Evolutionary conservation across 2,797 vertebrate genomes (phyloP).

Genomic region (Poecilia picta): DNA sequence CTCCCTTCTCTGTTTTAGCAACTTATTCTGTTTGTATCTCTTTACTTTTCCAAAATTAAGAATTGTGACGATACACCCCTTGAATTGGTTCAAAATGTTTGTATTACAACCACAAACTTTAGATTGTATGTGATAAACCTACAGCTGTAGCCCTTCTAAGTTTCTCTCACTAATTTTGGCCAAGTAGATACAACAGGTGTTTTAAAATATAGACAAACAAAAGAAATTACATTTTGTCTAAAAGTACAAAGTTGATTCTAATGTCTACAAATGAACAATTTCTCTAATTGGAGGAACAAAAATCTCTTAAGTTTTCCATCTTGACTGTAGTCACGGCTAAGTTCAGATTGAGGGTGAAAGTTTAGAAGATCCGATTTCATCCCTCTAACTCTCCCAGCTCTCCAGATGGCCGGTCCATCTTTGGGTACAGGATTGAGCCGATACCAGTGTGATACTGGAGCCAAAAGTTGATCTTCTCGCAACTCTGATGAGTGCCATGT

Average conservation of each 20-base stretch:
- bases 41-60: background rate
- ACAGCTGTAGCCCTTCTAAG: background rate
- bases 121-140: background rate
- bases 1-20: background rate
- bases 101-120: background rate
- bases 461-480: slow-evolving; percentile 57
- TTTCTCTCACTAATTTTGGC: background rate
- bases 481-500: slow-evolving; percentile 36
- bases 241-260: background rate
- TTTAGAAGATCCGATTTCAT: slow-evolving; percentile 17
- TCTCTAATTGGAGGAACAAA: background rate
- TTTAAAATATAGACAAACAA: background rate
- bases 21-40: too few species aligned
- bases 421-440: slow-evolving; percentile 27
- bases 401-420: slow-evolving; percentile 63
- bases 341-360: slow-evolving; percentile 22
- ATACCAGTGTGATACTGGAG: slow-evolving; percentile 39
- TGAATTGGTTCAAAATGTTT: background rate
- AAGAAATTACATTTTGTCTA: background rate
- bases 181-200: background rate
- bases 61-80: background rate
- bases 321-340: background rate
- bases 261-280: background rate
- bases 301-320: slow-evolving; percentile 5
- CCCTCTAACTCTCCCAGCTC: slow-evolving; percentile 5